These are phyloP conservation scores for Piscicola geometra DNA, from an alignment of 2,888 invertebrate species.

Conservation along the genomic window DNA sequence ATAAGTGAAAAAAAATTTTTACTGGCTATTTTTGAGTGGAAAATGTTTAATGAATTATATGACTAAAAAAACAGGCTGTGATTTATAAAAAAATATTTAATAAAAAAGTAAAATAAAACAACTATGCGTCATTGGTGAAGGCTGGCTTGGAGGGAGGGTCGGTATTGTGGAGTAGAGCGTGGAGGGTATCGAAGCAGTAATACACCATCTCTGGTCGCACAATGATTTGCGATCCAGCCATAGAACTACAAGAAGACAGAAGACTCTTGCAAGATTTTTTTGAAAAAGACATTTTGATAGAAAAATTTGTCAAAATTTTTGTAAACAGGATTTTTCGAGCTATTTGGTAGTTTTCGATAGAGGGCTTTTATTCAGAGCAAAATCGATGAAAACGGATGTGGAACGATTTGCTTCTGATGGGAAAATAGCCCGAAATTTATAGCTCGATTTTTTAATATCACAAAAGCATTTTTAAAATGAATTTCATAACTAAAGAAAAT, in stretches of 20 bases:
- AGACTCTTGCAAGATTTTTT: background rate
- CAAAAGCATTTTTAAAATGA: too few species aligned
- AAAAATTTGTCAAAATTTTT: background rate
- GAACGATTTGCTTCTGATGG: background rate
- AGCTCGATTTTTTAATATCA: too few species aligned
- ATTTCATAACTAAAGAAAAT: too few species aligned
- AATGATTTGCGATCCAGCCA: slow-evolving; percentile 45
- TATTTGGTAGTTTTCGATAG: background rate
- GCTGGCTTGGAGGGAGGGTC: slow-evolving; percentile 79
- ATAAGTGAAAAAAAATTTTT: too few species aligned
- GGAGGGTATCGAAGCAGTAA: slow-evolving; percentile 97
- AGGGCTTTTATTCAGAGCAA: background rate
- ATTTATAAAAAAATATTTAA: too few species aligned
- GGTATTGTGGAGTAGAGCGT: slow-evolving; percentile 84
- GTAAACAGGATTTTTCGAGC: too few species aligned
- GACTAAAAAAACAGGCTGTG: too few species aligned
- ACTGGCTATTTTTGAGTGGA: too few species aligned
- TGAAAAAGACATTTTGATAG: slow-evolving; percentile 1
- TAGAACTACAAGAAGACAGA: background rate
- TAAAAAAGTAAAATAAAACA: slow-evolving; percentile 26
- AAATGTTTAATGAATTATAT: too few species aligned
- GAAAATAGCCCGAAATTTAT: background rate
- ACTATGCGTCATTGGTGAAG: slow-evolving; percentile 74
- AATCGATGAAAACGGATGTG: background rate
- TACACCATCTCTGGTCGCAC: slow-evolving; percentile 79